Conservation (phyloP, 2,888 invertebrate genomes). For the Diarsia brunnea region DNA sequence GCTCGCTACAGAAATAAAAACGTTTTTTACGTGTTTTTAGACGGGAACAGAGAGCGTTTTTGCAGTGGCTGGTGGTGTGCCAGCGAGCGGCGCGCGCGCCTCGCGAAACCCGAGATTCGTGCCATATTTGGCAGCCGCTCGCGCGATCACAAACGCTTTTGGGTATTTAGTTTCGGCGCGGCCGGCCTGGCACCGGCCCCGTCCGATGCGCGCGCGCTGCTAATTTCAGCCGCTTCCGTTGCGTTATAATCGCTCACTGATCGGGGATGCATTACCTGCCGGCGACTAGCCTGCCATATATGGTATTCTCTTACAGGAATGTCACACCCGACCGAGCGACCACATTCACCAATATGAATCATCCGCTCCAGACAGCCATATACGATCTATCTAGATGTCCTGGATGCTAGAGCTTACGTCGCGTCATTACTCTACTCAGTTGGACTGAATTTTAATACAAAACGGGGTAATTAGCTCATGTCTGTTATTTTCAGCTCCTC, state of each 20-base stretch:
- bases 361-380: conserved; percentile 26
- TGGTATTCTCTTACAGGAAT: conserved; percentile 69
- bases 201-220: conserved; percentile 73
- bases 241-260: conserved; percentile 70
- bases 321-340: conserved; percentile 12
- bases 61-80: conserved; percentile 82
- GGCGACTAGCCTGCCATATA: conserved; percentile 72
- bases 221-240: conserved; percentile 81
- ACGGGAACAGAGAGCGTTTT: conserved; percentile 86
- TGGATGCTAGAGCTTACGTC: conserved; percentile 13
- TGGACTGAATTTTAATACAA: conserved; percentile 34
- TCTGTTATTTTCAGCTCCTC: conserved; percentile 45
- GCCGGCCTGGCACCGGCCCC: conserved; percentile 70
- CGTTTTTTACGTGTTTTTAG: conserved; percentile 90
- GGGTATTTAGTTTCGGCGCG: conserved; percentile 87
- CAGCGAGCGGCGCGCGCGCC: conserved; percentile 78
- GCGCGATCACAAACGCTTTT: conserved; percentile 84
- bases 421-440: conserved; percentile 13
- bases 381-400: conserved; percentile 14
- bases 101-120: conserved; percentile 89
- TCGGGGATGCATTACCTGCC: conserved; percentile 75
- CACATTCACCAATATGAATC: conserved; percentile 37
- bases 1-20: conserved; percentile 89
- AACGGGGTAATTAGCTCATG: conserved; percentile 55
- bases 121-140: conserved; percentile 88